These are phyloP conservation scores for Drosophila gaucha DNA, from an alignment of 2,888 invertebrate species.

Conservation along the genomic window DNA sequence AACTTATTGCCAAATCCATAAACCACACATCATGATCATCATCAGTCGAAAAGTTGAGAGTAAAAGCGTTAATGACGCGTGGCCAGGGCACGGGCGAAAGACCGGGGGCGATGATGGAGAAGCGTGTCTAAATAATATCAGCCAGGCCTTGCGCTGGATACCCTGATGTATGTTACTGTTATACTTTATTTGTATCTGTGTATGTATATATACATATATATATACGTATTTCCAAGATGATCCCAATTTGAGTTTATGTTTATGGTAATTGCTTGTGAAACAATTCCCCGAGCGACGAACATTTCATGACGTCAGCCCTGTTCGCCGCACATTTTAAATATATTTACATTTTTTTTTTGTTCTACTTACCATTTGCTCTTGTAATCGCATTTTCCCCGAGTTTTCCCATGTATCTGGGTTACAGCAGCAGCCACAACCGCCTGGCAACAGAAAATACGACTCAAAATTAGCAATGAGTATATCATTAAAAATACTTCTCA, in stretches of 20 bases:
- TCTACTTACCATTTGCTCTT: conserved; percentile 36
- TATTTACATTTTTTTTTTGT: conserved; percentile 26
- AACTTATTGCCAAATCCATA: conserved; percentile 64
- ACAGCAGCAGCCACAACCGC: conserved; percentile 10
- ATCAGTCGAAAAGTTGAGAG: conserved; percentile 18
- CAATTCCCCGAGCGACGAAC: conserved; percentile 37
- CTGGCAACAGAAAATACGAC: conserved; percentile 54
- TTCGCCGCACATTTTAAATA: conserved; percentile 29
- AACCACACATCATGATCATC: conserved; percentile 30
- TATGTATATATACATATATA: not conserved
- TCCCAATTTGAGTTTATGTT: conserved; percentile 76
- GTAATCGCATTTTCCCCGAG: conserved; percentile 33
- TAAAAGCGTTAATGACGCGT: conserved; percentile 55
- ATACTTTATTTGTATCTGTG: not conserved
- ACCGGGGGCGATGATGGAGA: not conserved
- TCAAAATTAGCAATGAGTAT: conserved; percentile 8
- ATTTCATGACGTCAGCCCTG: conserved; percentile 45
- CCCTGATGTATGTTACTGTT: conserved; percentile 39
- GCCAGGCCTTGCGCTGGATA: conserved; percentile 26
- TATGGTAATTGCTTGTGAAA: conserved; percentile 77
- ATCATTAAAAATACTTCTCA: conserved; percentile 7
- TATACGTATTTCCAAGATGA: conserved; percentile 57
- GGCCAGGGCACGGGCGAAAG: not conserved
- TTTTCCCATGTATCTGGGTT: conserved; percentile 10
- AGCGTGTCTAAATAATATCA: conserved; percentile 17